These are phyloP conservation scores for Drosophila jambulina DNA, from an alignment of 1,140 invertebrate genomes.

Conservation along the genomic window DNA sequence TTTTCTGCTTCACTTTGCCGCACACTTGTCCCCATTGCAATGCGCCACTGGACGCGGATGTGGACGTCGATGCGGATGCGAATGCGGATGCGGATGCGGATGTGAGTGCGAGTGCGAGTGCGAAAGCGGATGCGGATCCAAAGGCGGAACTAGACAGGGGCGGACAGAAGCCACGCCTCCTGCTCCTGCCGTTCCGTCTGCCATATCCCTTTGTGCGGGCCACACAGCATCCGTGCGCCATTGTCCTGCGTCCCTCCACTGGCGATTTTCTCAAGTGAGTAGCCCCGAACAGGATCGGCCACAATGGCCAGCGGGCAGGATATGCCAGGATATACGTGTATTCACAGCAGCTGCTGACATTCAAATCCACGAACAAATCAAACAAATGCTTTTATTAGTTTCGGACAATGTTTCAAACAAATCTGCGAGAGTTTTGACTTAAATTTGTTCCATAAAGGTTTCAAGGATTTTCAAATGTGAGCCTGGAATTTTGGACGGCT, in stretches of 20 bases:
- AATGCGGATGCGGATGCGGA: slow-evolving; percentile 32
- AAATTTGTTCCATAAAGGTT: slow-evolving; percentile 9
- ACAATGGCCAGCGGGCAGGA: slow-evolving; percentile 3
- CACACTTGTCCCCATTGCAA: slow-evolving; percentile 90
- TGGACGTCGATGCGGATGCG: slow-evolving; percentile 78
- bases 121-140: slow-evolving; percentile 26
- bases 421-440: neutral
- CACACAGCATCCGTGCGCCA: slow-evolving; percentile 89
- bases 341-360: slow-evolving; percentile 21
- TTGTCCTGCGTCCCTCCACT: slow-evolving; percentile 92
- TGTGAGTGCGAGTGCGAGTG: slow-evolving; percentile 15
- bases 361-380: slow-evolving; percentile 32
- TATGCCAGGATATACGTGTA: slow-evolving; percentile 1
- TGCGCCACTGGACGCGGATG: slow-evolving; percentile 86
- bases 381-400: slow-evolving; percentile 31
- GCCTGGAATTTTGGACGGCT: neutral
- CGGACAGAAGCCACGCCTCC: slow-evolving; percentile 28
- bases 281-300: slow-evolving; percentile 3
- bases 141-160: slow-evolving; percentile 30
- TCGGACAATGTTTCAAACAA: slow-evolving; percentile 7
- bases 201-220: slow-evolving; percentile 92
- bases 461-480: neutral
- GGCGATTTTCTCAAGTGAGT: slow-evolving; percentile 93
- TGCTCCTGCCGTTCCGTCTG: slow-evolving; percentile 91
- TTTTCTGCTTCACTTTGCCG: slow-evolving; percentile 91